Conservation (phyloP, 2,797 vertebrate genomes). For the Dallia pectoralis region DNA sequence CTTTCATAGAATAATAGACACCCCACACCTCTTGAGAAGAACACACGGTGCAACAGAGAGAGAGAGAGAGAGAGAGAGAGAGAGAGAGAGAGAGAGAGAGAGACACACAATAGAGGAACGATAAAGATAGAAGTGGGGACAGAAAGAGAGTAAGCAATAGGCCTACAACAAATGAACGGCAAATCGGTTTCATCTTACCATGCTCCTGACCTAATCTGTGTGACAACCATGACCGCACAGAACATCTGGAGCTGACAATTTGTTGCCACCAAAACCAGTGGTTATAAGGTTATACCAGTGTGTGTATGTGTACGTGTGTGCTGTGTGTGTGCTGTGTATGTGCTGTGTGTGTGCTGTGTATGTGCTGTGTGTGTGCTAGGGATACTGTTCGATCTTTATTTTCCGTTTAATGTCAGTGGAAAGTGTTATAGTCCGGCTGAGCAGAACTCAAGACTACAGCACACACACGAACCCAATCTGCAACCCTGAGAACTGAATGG, state of each 20-base stretch:
- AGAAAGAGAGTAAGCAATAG: background rate
- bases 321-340: background rate
- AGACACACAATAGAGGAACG: background rate
- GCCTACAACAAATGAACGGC: slow-evolving; percentile 40
- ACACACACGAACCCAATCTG: background rate
- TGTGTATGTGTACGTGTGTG: background rate
- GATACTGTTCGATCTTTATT: background rate
- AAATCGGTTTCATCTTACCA: slow-evolving; percentile 5
- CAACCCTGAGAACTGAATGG: no score
- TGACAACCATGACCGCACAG: slow-evolving; percentile 2
- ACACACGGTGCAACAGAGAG: background rate
- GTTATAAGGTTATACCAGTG: no score
- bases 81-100: background rate
- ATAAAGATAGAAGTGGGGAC: background rate
- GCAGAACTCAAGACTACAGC: background rate
- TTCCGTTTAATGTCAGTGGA: background rate
- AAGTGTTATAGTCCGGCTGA: background rate
- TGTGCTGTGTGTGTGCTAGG: background rate
- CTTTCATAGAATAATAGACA: no score
- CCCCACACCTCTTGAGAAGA: no score
- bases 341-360: background rate
- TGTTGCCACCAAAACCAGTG: background rate
- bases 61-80: slow-evolving; percentile 4
- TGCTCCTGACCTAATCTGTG: background rate
- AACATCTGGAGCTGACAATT: background rate